Conservation (phyloP, 2,113 vertebrate species). For the Terrapene triunguis region DNA sequence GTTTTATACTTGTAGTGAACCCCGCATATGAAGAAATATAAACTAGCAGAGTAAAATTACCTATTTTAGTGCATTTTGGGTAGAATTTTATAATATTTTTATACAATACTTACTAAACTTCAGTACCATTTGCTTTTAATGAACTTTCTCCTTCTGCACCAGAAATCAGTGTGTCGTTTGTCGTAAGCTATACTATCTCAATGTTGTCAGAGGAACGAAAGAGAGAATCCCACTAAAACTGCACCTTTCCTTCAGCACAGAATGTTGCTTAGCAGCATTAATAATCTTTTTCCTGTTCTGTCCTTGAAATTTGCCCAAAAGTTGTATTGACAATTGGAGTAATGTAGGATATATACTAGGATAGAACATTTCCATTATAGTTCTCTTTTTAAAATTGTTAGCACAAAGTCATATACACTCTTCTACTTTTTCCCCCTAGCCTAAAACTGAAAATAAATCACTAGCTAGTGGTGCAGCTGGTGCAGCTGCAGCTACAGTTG, state of each 20-base stretch:
- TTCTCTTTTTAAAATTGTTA: background rate
- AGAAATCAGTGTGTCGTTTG: background rate
- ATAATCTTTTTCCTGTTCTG: background rate
- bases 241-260: background rate
- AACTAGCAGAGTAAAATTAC: background rate
- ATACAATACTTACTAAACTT: background rate
- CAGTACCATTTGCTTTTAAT: background rate
- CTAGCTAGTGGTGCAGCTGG: background rate
- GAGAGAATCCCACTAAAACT: background rate
- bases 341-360: accelerated
- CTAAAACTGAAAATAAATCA: background rate
- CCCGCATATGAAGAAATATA: background rate
- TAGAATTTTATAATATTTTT: accelerated
- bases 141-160: background rate
- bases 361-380: background rate
- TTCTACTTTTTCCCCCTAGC: constrained; percentile 8
- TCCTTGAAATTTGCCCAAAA: background rate
- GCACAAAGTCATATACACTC: accelerated
- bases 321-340: background rate
- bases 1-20: background rate
- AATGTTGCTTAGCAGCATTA: background rate
- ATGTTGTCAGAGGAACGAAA: background rate
- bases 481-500: background rate
- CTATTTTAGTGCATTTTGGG: background rate
- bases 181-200: background rate